Evolutionary conservation across 2,888 invertebrate species (phyloP).

Genomic region (Criorhina ranunculi): DNA sequence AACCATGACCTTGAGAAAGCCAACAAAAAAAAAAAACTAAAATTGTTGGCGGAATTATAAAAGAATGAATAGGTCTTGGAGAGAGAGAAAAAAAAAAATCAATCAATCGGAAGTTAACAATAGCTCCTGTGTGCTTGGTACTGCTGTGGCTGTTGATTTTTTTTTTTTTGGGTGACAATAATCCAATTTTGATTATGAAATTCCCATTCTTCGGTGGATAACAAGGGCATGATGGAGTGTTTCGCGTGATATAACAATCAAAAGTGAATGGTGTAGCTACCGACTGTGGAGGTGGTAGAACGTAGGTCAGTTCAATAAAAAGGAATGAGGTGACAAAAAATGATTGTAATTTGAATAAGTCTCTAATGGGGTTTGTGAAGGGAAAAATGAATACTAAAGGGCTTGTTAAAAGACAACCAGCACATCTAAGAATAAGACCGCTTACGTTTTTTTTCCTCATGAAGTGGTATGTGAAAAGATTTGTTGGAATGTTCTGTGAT

Average conservation of each 20-base stretch:
- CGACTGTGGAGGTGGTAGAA: conserved; percentile 47
- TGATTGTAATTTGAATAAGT: conserved; percentile 26
- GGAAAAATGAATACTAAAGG: too few species aligned
- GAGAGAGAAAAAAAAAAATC: conserved; percentile 38
- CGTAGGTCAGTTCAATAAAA: conserved; percentile 47
- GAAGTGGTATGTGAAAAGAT: too few species aligned
- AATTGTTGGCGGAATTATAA: conserved; percentile 50
- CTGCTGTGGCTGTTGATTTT: conserved; percentile 6
- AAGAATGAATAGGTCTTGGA: conserved; percentile 26
- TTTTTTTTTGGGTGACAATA: conserved; percentile 60
- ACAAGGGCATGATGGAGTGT: conserved; percentile 70
- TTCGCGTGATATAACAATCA: conserved; percentile 55
- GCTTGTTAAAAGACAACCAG: too few species aligned
- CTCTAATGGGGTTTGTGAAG: not conserved
- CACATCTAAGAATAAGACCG: too few species aligned
- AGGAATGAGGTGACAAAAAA: conserved; percentile 18
- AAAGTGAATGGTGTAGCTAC: conserved; percentile 51
- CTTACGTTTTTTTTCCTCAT: too few species aligned
- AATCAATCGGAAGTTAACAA: conserved; percentile 62
- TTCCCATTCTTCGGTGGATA: conserved; percentile 49
- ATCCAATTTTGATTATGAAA: conserved; percentile 58
- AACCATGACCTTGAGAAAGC: conserved; percentile 68
- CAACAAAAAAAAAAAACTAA: conserved; percentile 13
- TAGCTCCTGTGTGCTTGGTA: conserved; percentile 58
- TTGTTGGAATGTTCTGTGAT: too few species aligned